Conservation (phyloP, 2,888 invertebrate species). For the Lathronympha strigana region DNA sequence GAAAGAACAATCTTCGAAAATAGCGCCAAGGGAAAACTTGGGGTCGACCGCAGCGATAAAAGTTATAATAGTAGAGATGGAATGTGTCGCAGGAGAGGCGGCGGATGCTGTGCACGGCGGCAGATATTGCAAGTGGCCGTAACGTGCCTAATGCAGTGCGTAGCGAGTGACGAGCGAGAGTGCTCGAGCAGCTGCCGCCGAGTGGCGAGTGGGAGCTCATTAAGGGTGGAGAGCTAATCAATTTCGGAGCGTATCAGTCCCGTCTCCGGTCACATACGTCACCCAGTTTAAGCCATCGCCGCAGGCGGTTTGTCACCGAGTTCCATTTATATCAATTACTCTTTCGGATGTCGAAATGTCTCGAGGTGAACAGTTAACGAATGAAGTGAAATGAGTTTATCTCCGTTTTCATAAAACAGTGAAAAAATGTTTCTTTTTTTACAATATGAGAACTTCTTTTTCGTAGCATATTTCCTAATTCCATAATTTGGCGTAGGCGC, state of each 20-base stretch:
- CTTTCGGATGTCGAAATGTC: neutral
- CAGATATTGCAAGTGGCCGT: neutral
- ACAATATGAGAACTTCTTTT: no score
- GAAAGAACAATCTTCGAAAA: constrained; percentile 15
- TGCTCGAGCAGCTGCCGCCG: constrained; percentile 5
- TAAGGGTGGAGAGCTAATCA: constrained; percentile 28
- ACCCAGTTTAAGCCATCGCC: neutral
- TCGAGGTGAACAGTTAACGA: neutral
- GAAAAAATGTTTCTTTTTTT: no score
- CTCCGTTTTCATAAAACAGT: no score
- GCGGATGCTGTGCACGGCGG: neutral
- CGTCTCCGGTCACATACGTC: constrained; percentile 11
- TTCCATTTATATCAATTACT: constrained; percentile 6
- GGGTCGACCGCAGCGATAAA: constrained; percentile 2
- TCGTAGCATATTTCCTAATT: no score
- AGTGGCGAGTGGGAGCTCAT: constrained; percentile 18
- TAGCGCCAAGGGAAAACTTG: constrained; percentile 2
- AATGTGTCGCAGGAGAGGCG: neutral
- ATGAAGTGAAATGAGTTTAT: neutral
- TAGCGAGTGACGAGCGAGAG: neutral
- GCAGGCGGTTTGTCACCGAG: neutral
- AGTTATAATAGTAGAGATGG: constrained; percentile 22
- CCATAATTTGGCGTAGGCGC: no score
- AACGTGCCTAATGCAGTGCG: neutral
- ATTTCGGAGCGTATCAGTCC: constrained; percentile 1